phyloP scores from a whole-genome alignment of 2,797 vertebrate species.

The Epinephelus malabaricus region DNA sequence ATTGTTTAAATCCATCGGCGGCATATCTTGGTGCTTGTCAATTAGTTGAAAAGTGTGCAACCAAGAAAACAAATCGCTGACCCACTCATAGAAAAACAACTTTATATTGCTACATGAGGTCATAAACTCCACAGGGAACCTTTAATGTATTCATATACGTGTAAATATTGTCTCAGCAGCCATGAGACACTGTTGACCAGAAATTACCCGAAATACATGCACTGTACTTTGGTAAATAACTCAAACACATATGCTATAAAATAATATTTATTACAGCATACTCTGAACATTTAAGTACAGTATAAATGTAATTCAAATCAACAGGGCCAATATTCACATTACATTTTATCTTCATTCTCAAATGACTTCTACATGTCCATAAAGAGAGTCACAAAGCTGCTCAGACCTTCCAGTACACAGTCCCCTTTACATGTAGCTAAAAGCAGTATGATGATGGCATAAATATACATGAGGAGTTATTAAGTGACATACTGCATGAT shows the following conservation, averaged over 20 bases:
- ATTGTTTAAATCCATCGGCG: too few relatives aligned
- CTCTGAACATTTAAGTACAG: constrained; percentile 64
- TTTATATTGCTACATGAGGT: not conserved
- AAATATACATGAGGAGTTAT: constrained; percentile 20
- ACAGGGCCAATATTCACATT: constrained; percentile 51
- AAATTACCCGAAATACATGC: not conserved
- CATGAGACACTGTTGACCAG: not conserved
- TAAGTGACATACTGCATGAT: constrained; percentile 21
- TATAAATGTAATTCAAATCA: constrained; percentile 74
- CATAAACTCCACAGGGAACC: not conserved
- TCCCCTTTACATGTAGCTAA: constrained; percentile 7
- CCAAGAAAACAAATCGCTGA: not conserved
- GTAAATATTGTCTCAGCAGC: not conserved
- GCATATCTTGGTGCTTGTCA: too few relatives aligned
- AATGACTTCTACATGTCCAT: constrained; percentile 10
- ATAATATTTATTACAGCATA: constrained; percentile 81
- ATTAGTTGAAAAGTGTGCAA: not conserved
- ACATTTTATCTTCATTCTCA: constrained; percentile 35
- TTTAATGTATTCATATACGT: not conserved
- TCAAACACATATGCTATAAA: constrained; percentile 77
- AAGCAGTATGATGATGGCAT: constrained; percentile 6
- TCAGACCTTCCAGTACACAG: constrained; percentile 10
- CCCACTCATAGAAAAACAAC: not conserved
- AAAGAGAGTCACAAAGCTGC: constrained; percentile 18
- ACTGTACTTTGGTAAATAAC: not conserved